Base-by-base conservation (phyloP, 2,797 vertebrate genomes). In the Parauchenoglanis ngamensis region DNA sequence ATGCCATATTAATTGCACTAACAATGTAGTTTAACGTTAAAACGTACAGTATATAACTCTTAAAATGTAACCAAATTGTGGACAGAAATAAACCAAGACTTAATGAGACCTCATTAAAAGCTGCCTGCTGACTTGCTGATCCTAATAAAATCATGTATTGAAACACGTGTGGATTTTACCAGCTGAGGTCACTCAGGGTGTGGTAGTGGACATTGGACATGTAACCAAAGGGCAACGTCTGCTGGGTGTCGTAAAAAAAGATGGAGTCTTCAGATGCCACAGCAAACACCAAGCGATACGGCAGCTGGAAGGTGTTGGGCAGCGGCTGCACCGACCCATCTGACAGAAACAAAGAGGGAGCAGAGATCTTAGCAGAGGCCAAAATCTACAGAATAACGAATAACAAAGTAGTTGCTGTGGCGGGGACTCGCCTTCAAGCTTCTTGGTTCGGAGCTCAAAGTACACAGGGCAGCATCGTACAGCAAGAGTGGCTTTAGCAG, bases 191-290 rank as follows among this genome's bases (percentile, higher is more conserved):
- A 84, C 98, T 99, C 88, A 99, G 96, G 1, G 98, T 99, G 92
- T 99, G 98, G 92, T 99, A 99, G 91, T 99, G 98, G 91, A 99
- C 97, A 91, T 98, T 98, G 65, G 98, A 97, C 88, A 99, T 96
- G 0, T 97, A 96, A 90, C 97, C 98, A 8, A 99, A 99, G 0
- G 98, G 98, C 89, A 97, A 95, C 0, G 93, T 93, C 93, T 99
- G 98, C 91, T 99, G 97, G 0, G 98, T 99, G 89, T 99, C 98
- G 35, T 99, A 99, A 70, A 99, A 92, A 54, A 97, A 95, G 91
- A 99, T 94, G 0, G 98, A 97, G 93, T 99, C 98, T 90, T 99
- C 98, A 0, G 98, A 98, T 8, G 98, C 98, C 91, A 99, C 97
- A 0, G 98, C 98, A 57, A 99, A 99, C 89, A 99, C 96, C 95